Evolutionary conservation across 2,797 vertebrate species (phyloP).

Genomic region (Thripadectes ignobilis): DNA sequence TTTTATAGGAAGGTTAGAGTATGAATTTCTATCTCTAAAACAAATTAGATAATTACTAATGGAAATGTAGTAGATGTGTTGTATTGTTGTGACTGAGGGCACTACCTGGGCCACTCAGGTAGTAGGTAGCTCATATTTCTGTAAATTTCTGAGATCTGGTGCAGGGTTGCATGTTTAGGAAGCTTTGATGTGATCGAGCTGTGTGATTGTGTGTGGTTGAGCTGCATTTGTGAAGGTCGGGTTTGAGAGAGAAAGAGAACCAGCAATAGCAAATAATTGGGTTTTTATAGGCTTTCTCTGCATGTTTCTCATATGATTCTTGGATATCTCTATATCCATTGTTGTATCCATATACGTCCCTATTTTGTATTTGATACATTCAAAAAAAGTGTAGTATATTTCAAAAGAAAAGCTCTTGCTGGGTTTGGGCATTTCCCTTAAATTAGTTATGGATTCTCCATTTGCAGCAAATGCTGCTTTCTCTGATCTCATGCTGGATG

Average conservation of each 20-base stretch:
- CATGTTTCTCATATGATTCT: neutral
- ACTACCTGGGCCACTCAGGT: neutral
- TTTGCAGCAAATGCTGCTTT: neutral
- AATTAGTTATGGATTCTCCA: neutral
- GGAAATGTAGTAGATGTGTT: neutral
- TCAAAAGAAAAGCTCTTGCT: neutral
- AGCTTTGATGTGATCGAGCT: neutral
- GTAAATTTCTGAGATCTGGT: neutral
- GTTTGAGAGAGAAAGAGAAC: neutral
- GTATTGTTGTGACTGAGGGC: neutral
- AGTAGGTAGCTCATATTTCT: neutral
- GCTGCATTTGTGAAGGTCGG: neutral
- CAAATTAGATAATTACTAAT: neutral
- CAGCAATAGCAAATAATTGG: neutral
- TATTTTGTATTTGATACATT: neutral
- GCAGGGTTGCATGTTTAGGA: neutral
- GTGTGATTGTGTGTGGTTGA: neutral
- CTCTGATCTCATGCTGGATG: neutral
- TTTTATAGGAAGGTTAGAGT: neutral
- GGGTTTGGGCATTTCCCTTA: neutral
- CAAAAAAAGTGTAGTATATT: neutral
- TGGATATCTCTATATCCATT: neutral
- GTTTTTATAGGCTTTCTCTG: neutral
- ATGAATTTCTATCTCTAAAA: neutral
- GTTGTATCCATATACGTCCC: neutral